Evolutionary conservation across 2,888 invertebrate species (phyloP), one percentile per base, ranked within the genome.

Genomic region (Epsilonema sp.): DNA sequence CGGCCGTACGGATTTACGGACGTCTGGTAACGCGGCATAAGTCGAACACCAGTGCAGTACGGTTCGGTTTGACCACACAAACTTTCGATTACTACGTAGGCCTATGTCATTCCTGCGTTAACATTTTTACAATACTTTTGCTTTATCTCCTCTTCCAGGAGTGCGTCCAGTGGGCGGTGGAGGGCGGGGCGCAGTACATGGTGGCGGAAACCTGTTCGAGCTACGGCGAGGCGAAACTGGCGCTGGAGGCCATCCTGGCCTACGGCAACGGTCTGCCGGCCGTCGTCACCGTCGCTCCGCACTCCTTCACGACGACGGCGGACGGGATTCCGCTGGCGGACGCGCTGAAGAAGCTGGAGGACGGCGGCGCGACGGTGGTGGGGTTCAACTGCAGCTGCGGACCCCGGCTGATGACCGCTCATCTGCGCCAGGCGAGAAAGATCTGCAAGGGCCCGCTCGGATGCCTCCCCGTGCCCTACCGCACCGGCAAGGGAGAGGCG

Each of bases 81-180:
- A n/a, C n/a, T n/a, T n/a, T n/a, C n/a, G n/a, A n/a, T n/a, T n/a
- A n/a, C n/a, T n/a, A n/a, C n/a, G n/a, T n/a, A n/a, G n/a, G n/a
- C n/a, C n/a, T n/a, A n/a, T n/a, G n/a, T n/a, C n/a, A n/a, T n/a
- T n/a, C n/a, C n/a, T n/a, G n/a, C n/a, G n/a, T n/a, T n/a, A n/a
- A n/a, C n/a, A n/a, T n/a, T n/a, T n/a, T n/a, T n/a, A n/a, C n/a
- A n/a, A n/a, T n/a, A n/a, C n/a, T n/a, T n/a, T n/a, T n/a, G n/a
- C n/a, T n/a, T n/a, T n/a, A n/a, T n/a, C n/a, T n/a, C n/a, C n/a
- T n/a, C n/a, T n/a, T n/a, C n/a, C 45, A 64, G 64, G 64, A 65
- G 44, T 63, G 63, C 46, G 53, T 65, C 1, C 54, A 55, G 37
- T 65, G 65, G 64, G 63, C 63, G 1, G 60, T 58, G 2, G 57